Evolutionary conservation across 2,888 invertebrate genomes (phyloP).

Genomic region (Stenolophus ochropezus): DNA sequence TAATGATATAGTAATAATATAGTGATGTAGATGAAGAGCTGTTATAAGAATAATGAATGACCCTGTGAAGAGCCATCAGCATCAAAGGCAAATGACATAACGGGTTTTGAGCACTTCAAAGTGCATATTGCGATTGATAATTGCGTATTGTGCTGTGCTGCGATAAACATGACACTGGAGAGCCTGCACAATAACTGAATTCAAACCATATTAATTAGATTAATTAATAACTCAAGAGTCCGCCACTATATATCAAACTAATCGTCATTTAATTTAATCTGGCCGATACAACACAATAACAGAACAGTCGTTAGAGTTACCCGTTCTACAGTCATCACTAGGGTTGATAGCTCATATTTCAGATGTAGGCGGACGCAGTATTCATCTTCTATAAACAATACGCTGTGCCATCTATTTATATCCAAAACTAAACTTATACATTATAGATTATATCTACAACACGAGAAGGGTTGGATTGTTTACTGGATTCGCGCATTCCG

Average conservation of each 20-base stretch:
- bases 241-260: constrained; percentile 3
- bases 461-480: no score
- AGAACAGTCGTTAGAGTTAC: not conserved
- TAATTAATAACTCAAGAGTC: constrained; percentile 10
- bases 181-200: not conserved
- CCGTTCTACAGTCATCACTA: not conserved
- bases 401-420: not conserved
- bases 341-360: not conserved
- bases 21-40: not conserved
- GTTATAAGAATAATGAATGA: not conserved
- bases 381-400: not conserved
- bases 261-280: constrained; percentile 17
- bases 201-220: constrained; percentile 3
- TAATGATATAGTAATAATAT: not conserved
- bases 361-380: not conserved
- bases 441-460: no score
- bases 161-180: not conserved
- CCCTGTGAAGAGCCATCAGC: not conserved
- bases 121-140: not conserved
- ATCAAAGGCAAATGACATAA: not conserved
- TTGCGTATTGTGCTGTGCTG: not conserved
- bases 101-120: not conserved
- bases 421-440: no score
- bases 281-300: not conserved
- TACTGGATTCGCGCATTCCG: no score